Conservation (phyloP, 2,888 invertebrate species). For the Electrophaes corylata region DNA sequence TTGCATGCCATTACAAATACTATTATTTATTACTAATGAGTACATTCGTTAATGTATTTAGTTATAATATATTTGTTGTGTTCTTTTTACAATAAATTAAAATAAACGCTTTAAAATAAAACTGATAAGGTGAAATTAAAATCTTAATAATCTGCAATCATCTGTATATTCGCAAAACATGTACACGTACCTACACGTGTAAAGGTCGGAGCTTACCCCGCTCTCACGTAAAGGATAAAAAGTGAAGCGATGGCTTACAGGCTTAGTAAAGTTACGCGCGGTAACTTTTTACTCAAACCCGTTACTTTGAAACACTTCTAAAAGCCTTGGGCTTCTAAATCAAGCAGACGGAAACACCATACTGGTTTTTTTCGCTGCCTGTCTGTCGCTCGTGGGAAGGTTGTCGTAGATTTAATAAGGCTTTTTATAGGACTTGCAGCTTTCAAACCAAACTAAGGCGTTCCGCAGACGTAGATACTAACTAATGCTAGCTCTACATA, state of each 20-base stretch:
- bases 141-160: too few species aligned
- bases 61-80: too few species aligned
- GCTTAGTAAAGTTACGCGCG: constrained; percentile 9
- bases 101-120: too few species aligned
- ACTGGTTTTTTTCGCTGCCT: background rate
- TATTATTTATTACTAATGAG: too few species aligned
- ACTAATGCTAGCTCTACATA: too few species aligned
- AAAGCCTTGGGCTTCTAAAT: background rate
- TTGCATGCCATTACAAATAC: too few species aligned
- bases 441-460: background rate
- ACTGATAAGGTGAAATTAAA: too few species aligned
- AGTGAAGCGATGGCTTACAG: constrained; percentile 1
- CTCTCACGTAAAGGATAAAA: constrained; percentile 1
- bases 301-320: constrained; percentile 2
- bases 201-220: background rate
- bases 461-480: too few species aligned
- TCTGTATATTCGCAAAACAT: too few species aligned
- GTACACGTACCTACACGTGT: background rate
- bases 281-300: constrained; percentile 1
- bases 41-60: too few species aligned
- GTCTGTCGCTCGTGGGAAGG: background rate
- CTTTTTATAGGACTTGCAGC: background rate
- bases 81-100: too few species aligned
- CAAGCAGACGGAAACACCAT: background rate
- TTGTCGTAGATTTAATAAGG: background rate